Percentiles rank a stretch among this genome's conserved stretches.
Conservation (phyloP, 2,888 invertebrate genomes). For the Leptopilina drosophilae region DNA sequence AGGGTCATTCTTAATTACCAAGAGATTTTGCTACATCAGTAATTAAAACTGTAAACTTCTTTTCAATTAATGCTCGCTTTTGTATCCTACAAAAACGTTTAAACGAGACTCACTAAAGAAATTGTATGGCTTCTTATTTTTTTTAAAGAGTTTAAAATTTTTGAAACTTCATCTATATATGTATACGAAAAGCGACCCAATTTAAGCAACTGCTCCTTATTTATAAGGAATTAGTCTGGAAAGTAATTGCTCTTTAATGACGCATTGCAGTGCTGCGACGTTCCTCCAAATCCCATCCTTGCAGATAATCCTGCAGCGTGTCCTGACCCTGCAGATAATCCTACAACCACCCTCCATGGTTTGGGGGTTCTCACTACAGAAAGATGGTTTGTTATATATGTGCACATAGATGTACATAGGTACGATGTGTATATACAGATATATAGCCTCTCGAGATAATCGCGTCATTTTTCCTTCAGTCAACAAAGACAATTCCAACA, state of each 20-base stretch:
- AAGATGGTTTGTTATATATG: conserved; percentile 2
- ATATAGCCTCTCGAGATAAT: background rate
- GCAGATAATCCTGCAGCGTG: conserved; percentile 38
- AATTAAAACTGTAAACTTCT: too few species aligned
- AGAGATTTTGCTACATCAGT: too few species aligned
- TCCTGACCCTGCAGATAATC: conserved; percentile 35
- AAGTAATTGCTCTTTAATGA: conserved; percentile 39
- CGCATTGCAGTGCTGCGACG: conserved; percentile 35
- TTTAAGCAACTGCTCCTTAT: conserved; percentile 35
- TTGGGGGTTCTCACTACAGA: conserved; percentile 23
- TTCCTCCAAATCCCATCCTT: conserved; percentile 27
- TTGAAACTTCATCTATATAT: conserved; percentile 4
- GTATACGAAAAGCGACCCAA: conserved; percentile 2
- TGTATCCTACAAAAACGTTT: background rate
- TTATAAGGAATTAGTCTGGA: conserved; percentile 38
- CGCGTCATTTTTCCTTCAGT: conserved; percentile 27
- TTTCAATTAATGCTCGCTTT: too few species aligned
- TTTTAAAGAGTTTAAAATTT: background rate
- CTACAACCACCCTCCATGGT: conserved; percentile 22
- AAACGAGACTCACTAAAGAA: too few species aligned
- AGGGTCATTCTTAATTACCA: too few species aligned
- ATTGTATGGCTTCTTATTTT: too few species aligned
- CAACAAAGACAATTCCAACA: conserved; percentile 1
- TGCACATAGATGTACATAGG: background rate
- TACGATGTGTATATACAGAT: background rate